These are phyloP conservation scores for Drosophila lini DNA, from an alignment of 1,140 invertebrate species.

Conservation along the genomic window DNA sequence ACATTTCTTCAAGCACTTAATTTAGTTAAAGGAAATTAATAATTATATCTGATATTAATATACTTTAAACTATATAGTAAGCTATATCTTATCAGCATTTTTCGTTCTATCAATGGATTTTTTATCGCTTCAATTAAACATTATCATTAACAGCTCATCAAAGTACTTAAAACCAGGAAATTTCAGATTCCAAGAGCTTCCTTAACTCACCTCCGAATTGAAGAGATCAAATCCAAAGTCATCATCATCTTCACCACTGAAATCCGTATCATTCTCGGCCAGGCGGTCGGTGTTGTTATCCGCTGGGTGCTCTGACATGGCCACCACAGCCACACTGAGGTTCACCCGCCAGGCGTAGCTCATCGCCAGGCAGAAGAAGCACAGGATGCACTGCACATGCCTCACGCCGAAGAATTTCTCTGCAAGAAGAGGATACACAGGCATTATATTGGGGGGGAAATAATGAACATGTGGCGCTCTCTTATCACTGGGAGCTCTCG, in stretches of 20 bases:
- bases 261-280: background rate
- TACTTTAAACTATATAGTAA: too few relatives aligned
- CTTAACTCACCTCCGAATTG: slow-evolving; percentile 28
- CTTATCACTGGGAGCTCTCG: slow-evolving; percentile 4
- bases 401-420: slow-evolving; percentile 86
- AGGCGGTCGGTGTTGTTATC: slow-evolving; percentile 48
- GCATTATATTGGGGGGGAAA: background rate
- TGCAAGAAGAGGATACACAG: slow-evolving; percentile 37
- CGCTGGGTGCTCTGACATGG: slow-evolving; percentile 57
- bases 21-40: background rate
- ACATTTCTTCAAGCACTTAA: background rate
- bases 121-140: background rate
- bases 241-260: background rate
- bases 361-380: slow-evolving; percentile 87
- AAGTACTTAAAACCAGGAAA: background rate
- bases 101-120: background rate
- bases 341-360: slow-evolving; percentile 88
- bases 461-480: slow-evolving; percentile 28
- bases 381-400: slow-evolving; percentile 88
- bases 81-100: background rate
- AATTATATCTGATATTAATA: background rate
- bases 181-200: background rate
- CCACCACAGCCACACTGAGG: slow-evolving; percentile 88
- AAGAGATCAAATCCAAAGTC: slow-evolving; percentile 1
- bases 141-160: background rate